These are phyloP conservation scores for Sorex maritimensis DNA, from an alignment of 2,797 vertebrate species.

Conservation along the genomic window DNA sequence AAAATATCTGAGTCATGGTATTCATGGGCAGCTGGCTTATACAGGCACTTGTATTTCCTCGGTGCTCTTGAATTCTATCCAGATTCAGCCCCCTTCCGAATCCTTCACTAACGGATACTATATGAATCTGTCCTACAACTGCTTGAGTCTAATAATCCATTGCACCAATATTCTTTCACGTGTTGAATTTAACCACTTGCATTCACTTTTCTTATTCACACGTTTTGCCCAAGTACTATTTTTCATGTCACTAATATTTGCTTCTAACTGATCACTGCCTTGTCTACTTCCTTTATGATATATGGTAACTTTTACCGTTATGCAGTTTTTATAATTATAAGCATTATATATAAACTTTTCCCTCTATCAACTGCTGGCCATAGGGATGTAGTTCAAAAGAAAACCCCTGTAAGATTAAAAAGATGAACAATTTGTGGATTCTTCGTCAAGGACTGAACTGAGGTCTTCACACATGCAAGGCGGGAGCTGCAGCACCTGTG, in stretches of 20 bases:
- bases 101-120: background rate
- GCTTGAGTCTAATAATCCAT: slow-evolving; percentile 2
- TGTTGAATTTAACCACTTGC: background rate
- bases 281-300: background rate
- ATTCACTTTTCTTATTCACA: background rate
- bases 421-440: too few relatives aligned
- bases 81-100: background rate
- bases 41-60: background rate
- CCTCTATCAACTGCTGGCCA: too few relatives aligned
- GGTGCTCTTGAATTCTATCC: slow-evolving; percentile 10
- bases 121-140: slow-evolving; percentile 21
- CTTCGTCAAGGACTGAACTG: too few relatives aligned
- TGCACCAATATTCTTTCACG: background rate
- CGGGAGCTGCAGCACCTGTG: too few relatives aligned
- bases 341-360: too few relatives aligned
- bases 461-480: too few relatives aligned
- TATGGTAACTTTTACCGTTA: background rate
- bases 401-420: too few relatives aligned
- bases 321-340: background rate
- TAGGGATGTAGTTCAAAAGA: too few relatives aligned
- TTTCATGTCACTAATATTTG: slow-evolving; percentile 7
- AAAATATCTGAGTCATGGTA: slow-evolving; percentile 14
- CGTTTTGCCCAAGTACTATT: background rate
- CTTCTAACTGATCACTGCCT: slow-evolving; percentile 16
- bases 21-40: background rate